Evolutionary conservation across 1,140 invertebrate genomes (phyloP), one percentile per base, ranked within the genome.

Genomic region (Copidosoma floridanum): DNA sequence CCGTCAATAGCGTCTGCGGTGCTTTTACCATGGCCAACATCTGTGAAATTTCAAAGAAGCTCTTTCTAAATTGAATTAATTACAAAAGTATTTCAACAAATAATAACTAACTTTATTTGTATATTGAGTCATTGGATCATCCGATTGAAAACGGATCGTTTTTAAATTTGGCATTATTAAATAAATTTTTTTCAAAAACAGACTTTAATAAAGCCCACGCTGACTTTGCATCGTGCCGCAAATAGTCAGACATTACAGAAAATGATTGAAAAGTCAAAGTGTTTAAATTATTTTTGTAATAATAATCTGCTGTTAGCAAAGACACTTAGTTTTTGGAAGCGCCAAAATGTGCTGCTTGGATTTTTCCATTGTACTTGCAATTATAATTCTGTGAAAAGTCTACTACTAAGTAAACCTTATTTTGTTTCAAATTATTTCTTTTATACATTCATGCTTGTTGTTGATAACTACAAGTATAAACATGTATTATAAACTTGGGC

Each of bases 361-460:
- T 70, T 69, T 74, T 70, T 29, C 59, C 57, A 44, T 56, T 56
- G 57, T 72, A 71, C 58, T 76, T 74, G 29, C 65, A 72, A n/a
- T 43, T 62, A 53, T 71, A 74, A 58, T 76, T 77, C 61, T 75
- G 66, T 20, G 67, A 67, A 55, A 77, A 77, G 59, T 75, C 72
- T 50, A 72, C 64, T 43, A 72, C 68, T 6, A 77, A 66, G 41
- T 73, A 48, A 26, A 68, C 46, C 55, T 72, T 63, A 40, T 67
- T 55, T 54, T 59, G 62, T 35, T 53, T 63, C 51, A 74, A 65
- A 51, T 69, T 74, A 41, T 71, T 74, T 14, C 67, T 48, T 29
- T 67, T 41, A 57, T 63, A 65, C 58, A 72, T 65, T 10, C 41
- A 43, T 38, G 66, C 59, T 18, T 64, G 62, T 52, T 76, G 66